A percentile compares a stretch with the other conserved stretches of the same genome.
These are phyloP conservation scores for Ichneumoninae sp. DNA, from an alignment of 2,888 invertebrate species.

Conservation along the genomic window DNA sequence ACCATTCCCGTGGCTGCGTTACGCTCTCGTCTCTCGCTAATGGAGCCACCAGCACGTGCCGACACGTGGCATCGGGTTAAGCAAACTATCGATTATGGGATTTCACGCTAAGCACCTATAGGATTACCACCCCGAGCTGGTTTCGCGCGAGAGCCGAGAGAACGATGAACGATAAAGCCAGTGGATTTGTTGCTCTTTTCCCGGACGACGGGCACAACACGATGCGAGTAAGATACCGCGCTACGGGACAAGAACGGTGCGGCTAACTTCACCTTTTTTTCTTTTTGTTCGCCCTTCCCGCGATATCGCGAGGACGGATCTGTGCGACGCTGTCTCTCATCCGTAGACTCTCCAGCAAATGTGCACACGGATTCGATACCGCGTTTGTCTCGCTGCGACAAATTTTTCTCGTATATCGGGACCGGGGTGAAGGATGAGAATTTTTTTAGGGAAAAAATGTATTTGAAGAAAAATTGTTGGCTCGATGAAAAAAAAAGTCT, in stretches of 20 bases:
- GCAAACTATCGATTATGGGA: slow-evolving; percentile 85
- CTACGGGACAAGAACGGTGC: slow-evolving; percentile 10
- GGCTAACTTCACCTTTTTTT: slow-evolving; percentile 43
- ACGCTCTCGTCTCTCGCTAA: slow-evolving; percentile 73
- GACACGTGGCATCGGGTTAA: slow-evolving; percentile 83
- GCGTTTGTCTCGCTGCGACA: neutral
- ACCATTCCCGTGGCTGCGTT: slow-evolving; percentile 54
- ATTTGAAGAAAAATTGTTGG: too few species aligned
- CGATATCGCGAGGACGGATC: slow-evolving; percentile 54
- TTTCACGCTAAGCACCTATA: slow-evolving; percentile 84
- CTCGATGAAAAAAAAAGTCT: too few species aligned
- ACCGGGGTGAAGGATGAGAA: neutral
- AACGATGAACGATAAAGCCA: slow-evolving; percentile 63
- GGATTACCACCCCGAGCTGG: slow-evolving; percentile 79
- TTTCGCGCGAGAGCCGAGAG: slow-evolving; percentile 26
- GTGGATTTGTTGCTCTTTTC: slow-evolving; percentile 68
- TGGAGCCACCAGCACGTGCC: slow-evolving; percentile 82
- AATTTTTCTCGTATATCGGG: neutral
- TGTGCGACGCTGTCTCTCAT: slow-evolving; percentile 31
- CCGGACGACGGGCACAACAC: slow-evolving; percentile 21
- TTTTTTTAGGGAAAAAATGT: too few species aligned
- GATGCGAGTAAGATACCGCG: slow-evolving; percentile 30
- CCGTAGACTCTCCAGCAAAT: neutral
- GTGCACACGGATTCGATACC: slow-evolving; percentile 7
- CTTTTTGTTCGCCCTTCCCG: slow-evolving; percentile 7